Evolutionary conservation across 2,888 invertebrate species (phyloP), one percentile per base, ranked within the genome.

Genomic region (Ligdia adustata): DNA sequence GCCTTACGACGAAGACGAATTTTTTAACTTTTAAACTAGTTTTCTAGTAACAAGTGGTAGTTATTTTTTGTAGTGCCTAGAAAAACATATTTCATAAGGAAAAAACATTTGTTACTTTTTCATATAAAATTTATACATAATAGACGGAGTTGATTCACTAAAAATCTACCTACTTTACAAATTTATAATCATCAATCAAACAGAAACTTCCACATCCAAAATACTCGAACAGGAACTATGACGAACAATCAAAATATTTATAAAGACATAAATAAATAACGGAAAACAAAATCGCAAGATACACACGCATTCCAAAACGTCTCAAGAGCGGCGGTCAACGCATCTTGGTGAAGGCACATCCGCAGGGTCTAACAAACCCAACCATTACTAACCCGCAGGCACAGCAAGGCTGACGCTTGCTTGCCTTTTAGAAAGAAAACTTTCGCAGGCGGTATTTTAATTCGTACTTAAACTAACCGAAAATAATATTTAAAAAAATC

Each of bases 1-100:
- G 42, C 65, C 68, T 0, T 82, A 71, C 33, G 89, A 89, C 55
- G 84, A 86, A 57, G 90, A 91, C 42, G 86, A 88, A 6, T 91
- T 90, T 55, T 90, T 90, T 50, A 87, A 89, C 61, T 91, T 91
- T 66, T 90, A 15, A 35, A 32, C 2, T 4, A 3, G 11, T 16
- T 11, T 4, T 4, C 7, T 5, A n/a, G 5, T n/a, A n/a, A n/a
- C n/a, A n/a, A n/a, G n/a, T n/a, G n/a, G n/a, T n/a, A n/a, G n/a
- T n/a, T n/a, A n/a, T n/a, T n/a, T n/a, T n/a, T n/a, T n/a, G n/a
- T n/a, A n/a, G n/a, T n/a, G n/a, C n/a, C n/a, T n/a, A n/a, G n/a
- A n/a, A n/a, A n/a, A n/a, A n/a, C n/a, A n/a, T n/a, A n/a, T n/a
- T n/a, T n/a, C n/a, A n/a, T n/a, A n/a, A n/a, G n/a, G n/a, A n/a